Evolutionary conservation across 1,140 invertebrate species (phyloP).

Genomic region (Drosophila baimaii): DNA sequence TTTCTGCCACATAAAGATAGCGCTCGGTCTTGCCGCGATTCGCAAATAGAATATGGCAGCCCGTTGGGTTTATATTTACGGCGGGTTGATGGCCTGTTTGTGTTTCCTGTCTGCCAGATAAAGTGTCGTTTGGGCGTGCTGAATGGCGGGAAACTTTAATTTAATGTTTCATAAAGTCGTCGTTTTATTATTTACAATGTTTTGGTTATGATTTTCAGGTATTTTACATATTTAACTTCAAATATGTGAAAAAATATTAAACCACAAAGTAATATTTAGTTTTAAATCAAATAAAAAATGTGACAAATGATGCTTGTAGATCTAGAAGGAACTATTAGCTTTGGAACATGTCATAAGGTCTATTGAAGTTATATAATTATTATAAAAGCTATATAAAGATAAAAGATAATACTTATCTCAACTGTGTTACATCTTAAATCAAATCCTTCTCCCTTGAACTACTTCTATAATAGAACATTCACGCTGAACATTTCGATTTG

Average conservation of each 20-base stretch:
- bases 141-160: slow-evolving; percentile 26
- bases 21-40: slow-evolving; percentile 26
- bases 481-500: neutral
- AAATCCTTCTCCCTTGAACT: neutral
- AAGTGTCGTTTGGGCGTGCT: slow-evolving; percentile 25
- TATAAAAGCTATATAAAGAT: neutral
- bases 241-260: neutral
- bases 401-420: neutral
- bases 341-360: too few species aligned
- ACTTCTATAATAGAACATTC: neutral
- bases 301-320: too few species aligned
- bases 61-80: slow-evolving; percentile 22
- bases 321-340: too few species aligned
- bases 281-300: too few species aligned
- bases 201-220: slow-evolving; percentile 1
- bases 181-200: slow-evolving; percentile 9
- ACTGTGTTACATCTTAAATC: neutral
- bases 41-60: slow-evolving; percentile 37
- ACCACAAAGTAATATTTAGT: too few species aligned
- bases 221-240: neutral
- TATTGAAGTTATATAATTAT: too few species aligned
- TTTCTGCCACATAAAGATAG: slow-evolving; percentile 56
- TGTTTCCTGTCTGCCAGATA: slow-evolving; percentile 45
- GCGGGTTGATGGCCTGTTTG: slow-evolving; percentile 45
- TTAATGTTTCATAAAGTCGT: slow-evolving; percentile 12